Conservation (phyloP, 2,113 vertebrate genomes). For the Vicugna pacos region DNA sequence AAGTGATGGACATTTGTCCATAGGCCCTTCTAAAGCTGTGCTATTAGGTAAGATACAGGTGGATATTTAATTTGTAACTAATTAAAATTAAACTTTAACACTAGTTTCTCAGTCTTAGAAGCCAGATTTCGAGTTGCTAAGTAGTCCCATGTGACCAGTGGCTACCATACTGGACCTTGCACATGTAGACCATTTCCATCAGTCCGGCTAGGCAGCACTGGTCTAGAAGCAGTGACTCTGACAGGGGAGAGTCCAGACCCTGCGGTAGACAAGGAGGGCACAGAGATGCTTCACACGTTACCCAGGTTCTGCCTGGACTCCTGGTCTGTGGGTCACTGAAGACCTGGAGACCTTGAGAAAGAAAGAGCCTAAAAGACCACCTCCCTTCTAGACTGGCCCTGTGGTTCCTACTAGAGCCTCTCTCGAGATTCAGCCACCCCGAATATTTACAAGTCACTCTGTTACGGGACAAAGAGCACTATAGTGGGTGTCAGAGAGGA, state of each 20-base stretch:
- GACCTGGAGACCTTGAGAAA: not conserved
- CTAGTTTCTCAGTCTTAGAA: not conserved
- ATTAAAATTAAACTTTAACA: not conserved
- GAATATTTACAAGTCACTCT: not conserved
- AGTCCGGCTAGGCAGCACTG: not conserved
- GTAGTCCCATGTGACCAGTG: not conserved
- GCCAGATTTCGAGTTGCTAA: not conserved
- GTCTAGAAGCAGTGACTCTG: not conserved
- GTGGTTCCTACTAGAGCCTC: not conserved
- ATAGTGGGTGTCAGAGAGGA: not conserved
- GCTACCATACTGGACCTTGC: not conserved
- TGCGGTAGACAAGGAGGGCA: no score
- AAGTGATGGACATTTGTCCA: not conserved
- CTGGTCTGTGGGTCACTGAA: not conserved
- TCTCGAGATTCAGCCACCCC: not conserved
- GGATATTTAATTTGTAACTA: not conserved
- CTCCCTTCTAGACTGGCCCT: not conserved
- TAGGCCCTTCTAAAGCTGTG: not conserved
- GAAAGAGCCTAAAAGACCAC: not conserved
- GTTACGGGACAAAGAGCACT: not conserved
- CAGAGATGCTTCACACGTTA: not conserved
- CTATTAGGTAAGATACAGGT: not conserved
- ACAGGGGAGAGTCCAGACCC: not conserved
- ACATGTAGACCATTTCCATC: not conserved
- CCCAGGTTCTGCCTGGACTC: not conserved